These are phyloP conservation scores for Abrostola tripartita DNA, from an alignment of 2,888 invertebrate genomes.

Conservation along the genomic window DNA sequence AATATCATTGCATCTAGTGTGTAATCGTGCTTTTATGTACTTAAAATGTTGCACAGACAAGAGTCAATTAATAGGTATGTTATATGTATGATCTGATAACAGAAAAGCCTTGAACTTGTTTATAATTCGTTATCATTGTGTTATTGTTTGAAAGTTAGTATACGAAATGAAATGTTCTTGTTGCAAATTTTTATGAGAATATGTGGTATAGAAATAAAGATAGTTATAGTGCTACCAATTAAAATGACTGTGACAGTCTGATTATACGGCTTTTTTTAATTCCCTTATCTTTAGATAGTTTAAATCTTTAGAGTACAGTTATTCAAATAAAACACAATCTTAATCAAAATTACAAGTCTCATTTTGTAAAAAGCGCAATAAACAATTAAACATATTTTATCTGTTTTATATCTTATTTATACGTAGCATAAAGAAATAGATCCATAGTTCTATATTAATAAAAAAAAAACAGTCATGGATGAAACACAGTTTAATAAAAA, in stretches of 20 bases:
- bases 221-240: not conserved
- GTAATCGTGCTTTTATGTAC: not conserved
- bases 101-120: conserved; percentile 47
- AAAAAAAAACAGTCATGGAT: not conserved
- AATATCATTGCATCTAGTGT: too few species aligned
- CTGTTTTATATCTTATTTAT: too few species aligned
- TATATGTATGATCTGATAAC: conserved; percentile 35
- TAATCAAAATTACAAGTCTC: not conserved
- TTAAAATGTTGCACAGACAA: conserved; percentile 26
- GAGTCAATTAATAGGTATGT: conserved; percentile 21
- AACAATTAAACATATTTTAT: too few species aligned
- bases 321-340: not conserved
- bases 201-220: not conserved
- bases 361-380: not conserved
- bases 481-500: too few species aligned
- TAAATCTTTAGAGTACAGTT: not conserved
- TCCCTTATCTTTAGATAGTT: not conserved
- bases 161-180: conserved; percentile 22
- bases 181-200: conserved; percentile 14
- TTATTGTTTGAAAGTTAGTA: conserved; percentile 14
- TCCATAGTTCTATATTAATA: not conserved
- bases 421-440: not conserved
- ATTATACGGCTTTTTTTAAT: not conserved
- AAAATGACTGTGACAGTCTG: not conserved
- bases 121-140: conserved; percentile 33